A percentile compares a stretch with the other conserved stretches of the same genome.
These are phyloP conservation scores for Cerastis rubricosa DNA, from an alignment of 2,888 invertebrate species.

Conservation along the genomic window DNA sequence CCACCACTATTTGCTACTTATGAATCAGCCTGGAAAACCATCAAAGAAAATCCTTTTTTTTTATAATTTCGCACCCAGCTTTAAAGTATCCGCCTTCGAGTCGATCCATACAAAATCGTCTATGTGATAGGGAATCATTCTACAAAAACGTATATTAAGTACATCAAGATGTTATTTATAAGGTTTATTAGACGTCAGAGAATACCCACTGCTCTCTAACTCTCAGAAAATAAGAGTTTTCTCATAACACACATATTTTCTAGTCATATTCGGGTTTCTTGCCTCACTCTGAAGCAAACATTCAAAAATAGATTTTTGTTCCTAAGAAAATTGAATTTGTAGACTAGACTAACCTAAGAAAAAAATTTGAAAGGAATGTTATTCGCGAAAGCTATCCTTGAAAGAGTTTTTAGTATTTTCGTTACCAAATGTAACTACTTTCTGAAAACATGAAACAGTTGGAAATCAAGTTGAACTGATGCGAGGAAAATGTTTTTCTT, in stretches of 20 bases:
- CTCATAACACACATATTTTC: not conserved
- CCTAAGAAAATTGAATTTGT: constrained; percentile 6
- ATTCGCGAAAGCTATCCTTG: not conserved
- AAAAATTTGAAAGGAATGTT: not conserved
- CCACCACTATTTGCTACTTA: too few relatives aligned
- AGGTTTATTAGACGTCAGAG: not conserved
- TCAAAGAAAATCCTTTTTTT: not conserved
- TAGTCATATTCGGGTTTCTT: constrained; percentile 1
- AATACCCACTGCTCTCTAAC: constrained; percentile 1
- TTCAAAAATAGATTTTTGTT: constrained; percentile 20
- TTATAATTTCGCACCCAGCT: not conserved
- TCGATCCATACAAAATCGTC: not conserved
- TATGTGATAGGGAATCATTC: not conserved
- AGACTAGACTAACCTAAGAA: not conserved
- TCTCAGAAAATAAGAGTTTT: constrained; percentile 1
- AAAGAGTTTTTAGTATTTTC: constrained; percentile 14
- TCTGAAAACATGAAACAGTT: constrained; percentile 3
- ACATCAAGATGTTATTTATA: not conserved
- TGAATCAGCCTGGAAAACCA: not conserved
- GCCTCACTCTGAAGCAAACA: not conserved
- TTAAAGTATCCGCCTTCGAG: not conserved
- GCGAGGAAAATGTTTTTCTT: constrained; percentile 12
- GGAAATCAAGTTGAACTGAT: not conserved
- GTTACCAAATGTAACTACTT: constrained; percentile 22
- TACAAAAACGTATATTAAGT: not conserved